Percentiles rank a stretch among this genome's conserved stretches.
These are phyloP conservation scores for Toxotes lorentzi DNA, from an alignment of 2,797 vertebrate species.

Conservation along the genomic window DNA sequence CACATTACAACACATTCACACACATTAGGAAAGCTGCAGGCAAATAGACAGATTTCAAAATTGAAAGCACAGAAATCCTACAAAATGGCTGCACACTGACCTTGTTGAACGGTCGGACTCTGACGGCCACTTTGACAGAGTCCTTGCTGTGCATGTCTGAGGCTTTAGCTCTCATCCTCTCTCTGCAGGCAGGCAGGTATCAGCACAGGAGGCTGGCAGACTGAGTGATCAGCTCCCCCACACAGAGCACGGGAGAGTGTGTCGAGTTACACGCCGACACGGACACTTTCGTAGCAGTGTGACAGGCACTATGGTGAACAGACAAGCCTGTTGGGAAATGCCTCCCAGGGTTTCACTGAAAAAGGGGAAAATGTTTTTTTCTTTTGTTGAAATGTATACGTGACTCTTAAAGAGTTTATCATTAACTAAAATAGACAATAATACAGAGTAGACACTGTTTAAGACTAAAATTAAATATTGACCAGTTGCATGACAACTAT, in stretches of 20 bases:
- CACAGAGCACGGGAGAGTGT: constrained; percentile 7
- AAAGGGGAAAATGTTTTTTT: background rate
- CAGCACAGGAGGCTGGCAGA: constrained; percentile 2
- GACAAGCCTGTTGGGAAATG: background rate
- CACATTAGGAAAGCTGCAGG: background rate
- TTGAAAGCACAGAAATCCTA: background rate
- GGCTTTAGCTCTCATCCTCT: constrained; percentile 59
- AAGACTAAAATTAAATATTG: background rate
- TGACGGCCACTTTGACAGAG: constrained; percentile 88
- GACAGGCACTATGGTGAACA: background rate
- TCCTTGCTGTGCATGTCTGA: constrained; percentile 80
- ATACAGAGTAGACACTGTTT: background rate
- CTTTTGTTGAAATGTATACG: background rate
- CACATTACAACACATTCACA: background rate
- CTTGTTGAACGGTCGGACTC: constrained; percentile 90
- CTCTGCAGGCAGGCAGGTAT: constrained; percentile 28
- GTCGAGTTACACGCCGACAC: constrained; percentile 60
- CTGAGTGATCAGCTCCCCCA: constrained; percentile 38
- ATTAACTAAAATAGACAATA: background rate
- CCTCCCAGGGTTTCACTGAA: background rate
- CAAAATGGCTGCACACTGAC: constrained; percentile 74
- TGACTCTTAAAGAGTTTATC: background rate
- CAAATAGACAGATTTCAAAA: background rate
- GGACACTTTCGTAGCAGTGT: constrained; percentile 6
- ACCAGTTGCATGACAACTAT: background rate